Evolutionary conservation across 2,888 invertebrate species (phyloP).

Genomic region (Stratiomys singularior): DNA sequence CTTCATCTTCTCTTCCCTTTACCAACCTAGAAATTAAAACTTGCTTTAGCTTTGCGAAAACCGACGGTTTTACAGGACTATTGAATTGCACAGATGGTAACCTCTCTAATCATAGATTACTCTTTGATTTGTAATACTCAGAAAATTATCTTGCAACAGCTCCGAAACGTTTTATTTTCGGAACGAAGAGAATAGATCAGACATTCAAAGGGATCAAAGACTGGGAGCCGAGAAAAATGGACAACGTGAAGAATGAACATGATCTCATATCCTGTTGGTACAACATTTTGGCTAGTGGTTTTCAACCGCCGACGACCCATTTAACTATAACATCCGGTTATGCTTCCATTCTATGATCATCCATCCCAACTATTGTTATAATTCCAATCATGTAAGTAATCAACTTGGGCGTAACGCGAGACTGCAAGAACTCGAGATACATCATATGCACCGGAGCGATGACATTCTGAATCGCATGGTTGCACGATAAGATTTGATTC

Average conservation of each 20-base stretch:
- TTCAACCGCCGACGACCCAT: slow-evolving; percentile 28
- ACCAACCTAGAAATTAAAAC: too few relatives aligned
- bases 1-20: too few relatives aligned
- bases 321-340: slow-evolving; percentile 17
- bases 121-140: too few relatives aligned
- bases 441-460: slow-evolving; percentile 9
- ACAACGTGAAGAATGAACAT: slow-evolving; percentile 7
- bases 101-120: too few relatives aligned
- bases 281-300: not conserved
- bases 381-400: not conserved
- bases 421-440: slow-evolving; percentile 10
- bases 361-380: not conserved
- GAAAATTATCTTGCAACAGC: too few relatives aligned
- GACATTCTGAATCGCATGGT: slow-evolving; percentile 21
- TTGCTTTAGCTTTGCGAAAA: too few relatives aligned
- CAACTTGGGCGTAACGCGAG: not conserved
- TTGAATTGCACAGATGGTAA: too few relatives aligned
- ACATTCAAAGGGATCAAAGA: not conserved
- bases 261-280: slow-evolving; percentile 41
- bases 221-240: not conserved
- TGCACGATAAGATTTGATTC: slow-evolving; percentile 23
- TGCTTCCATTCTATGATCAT: not conserved
- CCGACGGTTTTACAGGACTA: too few relatives aligned
- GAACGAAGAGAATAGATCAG: too few relatives aligned
- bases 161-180: too few relatives aligned